Base-by-base conservation (phyloP, 2,888 invertebrate genomes). In the Isoperla grammatica region DNA sequence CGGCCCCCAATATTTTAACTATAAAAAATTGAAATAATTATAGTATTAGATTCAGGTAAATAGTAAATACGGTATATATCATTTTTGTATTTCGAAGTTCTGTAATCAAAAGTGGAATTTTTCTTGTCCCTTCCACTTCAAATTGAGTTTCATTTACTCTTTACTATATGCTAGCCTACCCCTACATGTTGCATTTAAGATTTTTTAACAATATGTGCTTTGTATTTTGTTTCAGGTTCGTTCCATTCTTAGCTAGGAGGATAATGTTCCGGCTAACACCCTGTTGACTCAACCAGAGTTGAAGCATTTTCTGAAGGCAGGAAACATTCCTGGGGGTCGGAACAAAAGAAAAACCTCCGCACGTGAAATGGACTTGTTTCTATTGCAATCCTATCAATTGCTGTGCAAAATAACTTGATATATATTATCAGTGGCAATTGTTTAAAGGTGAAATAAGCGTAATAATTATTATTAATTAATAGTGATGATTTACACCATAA, bases 191-290 rank as follows among this genome's bases (percentile, higher is more conserved):
- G n/a, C n/a, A n/a, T n/a, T n/a, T n/a, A n/a, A n/a, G n/a, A n/a
- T n/a, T n/a, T n/a, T n/a, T n/a, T n/a, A n/a, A n/a, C n/a, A n/a
- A n/a, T n/a, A n/a, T n/a, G n/a, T n/a, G n/a, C n/a, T n/a, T n/a
- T n/a, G n/a, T n/a, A 20, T 9, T 39, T 39, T 13, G 39, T 57
- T 60, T 11, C 55, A 64, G 64, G 62, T 64, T 64, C 61, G 64
- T 63, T 63, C 63, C 61, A 63, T 62, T 61, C 57, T 59, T 62
- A 62, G 64, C 62, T 64, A 64, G 59, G 62, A 64, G 62, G 62
- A 59, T 20, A 54, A 48, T 54, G 59, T 59, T 55, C 59, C 61
- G 57, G 49, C 62, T 64, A 60, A 59, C 58, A 53, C 49, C 54
- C 42, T 50, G 57, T 59, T 23, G 61, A 63, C 39, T 39, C 17